Percentiles rank a stretch among this genome's conserved stretches.
Evolutionary conservation across 35 echinoderm and acorn worm genomes (phyloP).

Genomic region (Amphiura filiformis): DNA sequence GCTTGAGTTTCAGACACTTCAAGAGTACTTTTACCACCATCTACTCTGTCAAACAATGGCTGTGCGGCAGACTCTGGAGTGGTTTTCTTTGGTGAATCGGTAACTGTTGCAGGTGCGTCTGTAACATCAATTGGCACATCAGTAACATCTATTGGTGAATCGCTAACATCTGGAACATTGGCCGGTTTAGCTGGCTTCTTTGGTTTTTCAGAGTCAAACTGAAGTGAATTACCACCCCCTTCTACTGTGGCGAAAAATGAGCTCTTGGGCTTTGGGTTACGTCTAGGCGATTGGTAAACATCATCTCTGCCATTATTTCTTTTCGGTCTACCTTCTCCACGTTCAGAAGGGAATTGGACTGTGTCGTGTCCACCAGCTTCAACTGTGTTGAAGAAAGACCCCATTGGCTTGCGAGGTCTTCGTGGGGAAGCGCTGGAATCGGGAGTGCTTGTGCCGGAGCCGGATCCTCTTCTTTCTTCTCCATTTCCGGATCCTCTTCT

Average conservation of each 20-base stretch:
- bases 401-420: slow-evolving; percentile 16
- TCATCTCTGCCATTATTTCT: slow-evolving; percentile 1
- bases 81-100: slow-evolving; percentile 49
- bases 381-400: slow-evolving; percentile 33
- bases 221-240: slow-evolving; percentile 77
- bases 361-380: slow-evolving; percentile 63
- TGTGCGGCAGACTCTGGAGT: slow-evolving; percentile 27
- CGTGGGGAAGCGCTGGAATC: slow-evolving; percentile 36
- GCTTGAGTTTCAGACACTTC: background rate
- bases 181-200: slow-evolving; percentile 29
- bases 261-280: background rate
- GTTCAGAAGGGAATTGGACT: slow-evolving; percentile 72
- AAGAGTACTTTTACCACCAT: slow-evolving; percentile 11
- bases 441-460: slow-evolving; percentile 16
- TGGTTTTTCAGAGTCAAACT: slow-evolving; percentile 57
- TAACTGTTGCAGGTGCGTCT: no score
- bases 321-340: slow-evolving; percentile 39
- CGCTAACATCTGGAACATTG: slow-evolving; percentile 35
- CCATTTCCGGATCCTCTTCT: background rate
- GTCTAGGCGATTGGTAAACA: slow-evolving; percentile 37
- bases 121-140: slow-evolving; percentile 11
- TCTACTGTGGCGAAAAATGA: slow-evolving; percentile 74
- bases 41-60: slow-evolving; percentile 58
- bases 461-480: background rate
- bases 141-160: no score